phyloP scores from a whole-genome alignment of 2,797 vertebrate species.

The Paguma larvata region DNA sequence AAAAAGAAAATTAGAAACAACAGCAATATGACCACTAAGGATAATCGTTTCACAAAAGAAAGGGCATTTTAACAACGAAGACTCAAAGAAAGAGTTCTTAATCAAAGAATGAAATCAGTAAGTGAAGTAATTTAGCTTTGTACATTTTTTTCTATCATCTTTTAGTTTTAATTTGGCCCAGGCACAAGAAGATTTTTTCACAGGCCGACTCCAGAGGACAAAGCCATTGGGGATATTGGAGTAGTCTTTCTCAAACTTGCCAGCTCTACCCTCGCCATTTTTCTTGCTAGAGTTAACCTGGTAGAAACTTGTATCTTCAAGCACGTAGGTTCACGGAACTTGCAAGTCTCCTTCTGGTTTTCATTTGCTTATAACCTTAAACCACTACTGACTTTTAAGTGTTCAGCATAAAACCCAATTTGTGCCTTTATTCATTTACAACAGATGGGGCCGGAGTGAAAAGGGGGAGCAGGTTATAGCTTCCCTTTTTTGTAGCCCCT shows the following conservation, averaged over 20 bases:
- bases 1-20: background rate
- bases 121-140: background rate
- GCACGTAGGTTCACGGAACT: background rate
- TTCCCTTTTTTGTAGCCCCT: constrained; percentile 68
- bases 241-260: background rate
- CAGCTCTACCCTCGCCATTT: background rate
- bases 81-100: background rate
- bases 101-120: background rate
- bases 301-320: constrained; percentile 33
- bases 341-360: constrained; percentile 74
- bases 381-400: constrained; percentile 76
- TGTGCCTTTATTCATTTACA: constrained; percentile 83
- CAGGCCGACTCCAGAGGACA: background rate
- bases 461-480: constrained; percentile 53
- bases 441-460: constrained; percentile 77
- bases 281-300: background rate
- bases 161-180: background rate
- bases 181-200: background rate
- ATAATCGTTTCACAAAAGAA: constrained; percentile 34
- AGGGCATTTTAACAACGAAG: background rate
- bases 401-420: constrained; percentile 82
- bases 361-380: constrained; percentile 80
- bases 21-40: background rate
- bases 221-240: background rate
- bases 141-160: background rate